A percentile compares a stretch with the other conserved stretches of the same genome.
phyloP scores from a whole-genome alignment of 35 echinoderm and acorn worm genomes.

The Strongylocentrotus purpuratus region DNA sequence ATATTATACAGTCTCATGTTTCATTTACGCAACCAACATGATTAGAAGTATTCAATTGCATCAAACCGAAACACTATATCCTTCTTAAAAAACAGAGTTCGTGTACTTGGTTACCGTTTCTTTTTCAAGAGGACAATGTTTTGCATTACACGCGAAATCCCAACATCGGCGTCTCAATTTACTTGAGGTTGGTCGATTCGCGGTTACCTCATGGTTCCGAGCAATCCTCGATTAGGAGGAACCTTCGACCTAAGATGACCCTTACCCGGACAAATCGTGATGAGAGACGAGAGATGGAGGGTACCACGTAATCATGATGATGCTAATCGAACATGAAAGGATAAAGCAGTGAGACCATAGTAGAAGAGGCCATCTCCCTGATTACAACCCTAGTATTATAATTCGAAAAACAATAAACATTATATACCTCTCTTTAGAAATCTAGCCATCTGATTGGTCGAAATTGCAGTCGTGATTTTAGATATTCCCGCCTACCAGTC shows the following conservation, averaged over 20 bases:
- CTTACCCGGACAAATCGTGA: neutral
- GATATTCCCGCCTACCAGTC: no score
- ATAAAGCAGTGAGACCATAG: no score
- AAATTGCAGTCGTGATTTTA: no score
- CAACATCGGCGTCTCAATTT: neutral
- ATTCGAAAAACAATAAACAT: no score
- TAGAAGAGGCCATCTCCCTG: no score
- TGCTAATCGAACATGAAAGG: no score
- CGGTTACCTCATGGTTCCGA: neutral
- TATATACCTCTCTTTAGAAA: no score
- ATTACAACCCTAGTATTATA: no score
- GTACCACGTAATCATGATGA: no score
- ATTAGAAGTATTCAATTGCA: neutral
- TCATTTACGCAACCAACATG: neutral
- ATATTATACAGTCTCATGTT: no score
- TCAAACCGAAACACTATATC: neutral
- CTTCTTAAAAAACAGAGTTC: neutral
- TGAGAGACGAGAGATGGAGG: neutral
- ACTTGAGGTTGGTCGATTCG: neutral
- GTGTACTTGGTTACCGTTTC: neutral
- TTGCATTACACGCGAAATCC: neutral
- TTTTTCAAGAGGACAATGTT: constrained; percentile 13
- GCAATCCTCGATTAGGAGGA: neutral
- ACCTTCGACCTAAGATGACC: neutral
- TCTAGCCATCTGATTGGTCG: no score